Base-by-base conservation (phyloP, 2,113 vertebrate genomes). In the Progne subis region DNA sequence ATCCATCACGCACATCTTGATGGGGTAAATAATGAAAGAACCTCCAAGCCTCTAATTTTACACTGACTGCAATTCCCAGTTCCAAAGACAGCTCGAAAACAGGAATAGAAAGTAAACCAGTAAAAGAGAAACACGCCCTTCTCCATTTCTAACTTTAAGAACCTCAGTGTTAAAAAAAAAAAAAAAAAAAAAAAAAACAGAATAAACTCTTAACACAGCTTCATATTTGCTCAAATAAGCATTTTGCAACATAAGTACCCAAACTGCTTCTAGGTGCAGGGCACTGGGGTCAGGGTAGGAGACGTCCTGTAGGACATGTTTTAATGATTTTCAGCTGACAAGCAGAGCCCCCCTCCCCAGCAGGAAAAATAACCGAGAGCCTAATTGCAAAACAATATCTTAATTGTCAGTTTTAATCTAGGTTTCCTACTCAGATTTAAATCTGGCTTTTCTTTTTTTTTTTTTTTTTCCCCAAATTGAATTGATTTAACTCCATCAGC, bases 101-200 rank as follows among this genome's bases (percentile, higher is more conserved):
- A 71, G 92, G 95, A 97, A 97, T 43, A 96, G 91, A 96, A 97
- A 97, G 72, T 18, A 21, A 84, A 49, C 24, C 5, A 88, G 61
- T 20, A 25, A 75, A 49, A 90, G 64, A 72, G 71, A 89, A 95
- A 89, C 86, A 63, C 0, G 2, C 29, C 68, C 89, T 96, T 95
- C 94, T 91, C 77, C 86, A 86, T 94, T 95, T 87, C 59, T 23
- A 65, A 64, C 74, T 81, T 46, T 15, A 72, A 70, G 29, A 88
- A 76, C 7, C 4, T 3, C 1, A 37, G 28, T 69, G 53, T 28
- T 43, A 0, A 32, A 11, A 47, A 28, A 32, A n/a, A 61, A 31
- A 16, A 49, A 10, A 52, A 41, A 4, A 28, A 32, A n/a, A 61
- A 31, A 16, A 49, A 10, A 52, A 41, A 4, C 3, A 32, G 69